Percentiles rank a stretch among this genome's conserved stretches.
Evolutionary conservation across 37 sponge, comb jelly and placozoan genomes (phyloP).

Genomic region (Chondrosia reniformis): DNA sequence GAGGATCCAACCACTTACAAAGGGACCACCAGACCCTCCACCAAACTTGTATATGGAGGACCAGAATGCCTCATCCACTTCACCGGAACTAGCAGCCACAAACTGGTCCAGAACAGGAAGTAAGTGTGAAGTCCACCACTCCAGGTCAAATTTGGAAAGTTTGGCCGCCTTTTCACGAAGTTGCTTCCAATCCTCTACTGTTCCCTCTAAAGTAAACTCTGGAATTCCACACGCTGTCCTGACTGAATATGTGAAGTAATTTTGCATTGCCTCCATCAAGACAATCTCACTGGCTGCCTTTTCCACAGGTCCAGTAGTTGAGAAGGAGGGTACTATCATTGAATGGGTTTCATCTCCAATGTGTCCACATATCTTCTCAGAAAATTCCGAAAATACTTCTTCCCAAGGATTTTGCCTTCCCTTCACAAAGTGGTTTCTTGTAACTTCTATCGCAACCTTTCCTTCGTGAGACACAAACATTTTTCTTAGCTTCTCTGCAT

Average conservation of each 20-base stretch:
- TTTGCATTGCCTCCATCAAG: slow-evolving; percentile 49
- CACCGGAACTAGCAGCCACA: slow-evolving; percentile 45
- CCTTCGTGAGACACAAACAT: slow-evolving; percentile 57
- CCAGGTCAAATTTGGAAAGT: slow-evolving; percentile 41
- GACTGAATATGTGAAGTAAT: slow-evolving; percentile 34
- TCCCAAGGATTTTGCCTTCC: slow-evolving; percentile 53
- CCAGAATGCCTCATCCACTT: slow-evolving; percentile 51
- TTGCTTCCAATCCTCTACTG: slow-evolving; percentile 46
- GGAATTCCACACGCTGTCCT: slow-evolving; percentile 51
- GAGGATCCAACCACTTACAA: slow-evolving; percentile 44
- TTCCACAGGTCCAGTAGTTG: slow-evolving; percentile 56
- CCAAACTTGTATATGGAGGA: slow-evolving; percentile 27
- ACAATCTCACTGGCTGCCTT: slow-evolving; percentile 49
- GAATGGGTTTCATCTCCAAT: slow-evolving; percentile 38
- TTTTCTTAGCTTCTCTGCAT: slow-evolving; percentile 52
- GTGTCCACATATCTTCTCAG: slow-evolving; percentile 37
- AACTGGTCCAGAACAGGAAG: slow-evolving; percentile 52
- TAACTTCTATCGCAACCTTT: slow-evolving; percentile 17
- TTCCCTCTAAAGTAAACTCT: slow-evolving; percentile 56
- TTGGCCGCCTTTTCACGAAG: slow-evolving; percentile 30
- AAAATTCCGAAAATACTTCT: slow-evolving; percentile 48
- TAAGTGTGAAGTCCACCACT: slow-evolving; percentile 44
- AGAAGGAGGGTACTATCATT: slow-evolving; percentile 33
- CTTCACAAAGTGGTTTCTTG: slow-evolving; percentile 41
- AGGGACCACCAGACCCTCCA: slow-evolving; percentile 30